Evolutionary conservation across 2,797 vertebrate species (phyloP), one percentile per base, ranked within the genome.

Genomic region (Enteromius thamalakanensis): DNA sequence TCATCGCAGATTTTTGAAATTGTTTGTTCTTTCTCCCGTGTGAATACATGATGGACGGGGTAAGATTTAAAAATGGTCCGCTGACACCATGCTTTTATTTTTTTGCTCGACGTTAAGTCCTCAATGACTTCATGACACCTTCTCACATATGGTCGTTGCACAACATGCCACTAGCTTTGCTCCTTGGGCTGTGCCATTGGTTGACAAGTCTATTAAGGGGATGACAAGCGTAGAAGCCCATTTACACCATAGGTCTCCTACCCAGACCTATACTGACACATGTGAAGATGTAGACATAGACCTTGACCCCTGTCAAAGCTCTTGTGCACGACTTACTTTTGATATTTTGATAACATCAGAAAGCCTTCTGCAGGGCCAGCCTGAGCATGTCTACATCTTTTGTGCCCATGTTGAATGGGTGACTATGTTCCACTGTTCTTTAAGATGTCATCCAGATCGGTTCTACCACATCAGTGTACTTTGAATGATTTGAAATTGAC

Each of bases 161-260:
- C 82, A 81, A 87, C 82, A 80, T 86, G 86, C 65, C 86, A 88
- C 84, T 64, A 89, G 82, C 79, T 81, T 85, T 79, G 78, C 83
- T 89, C 86, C 84, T 88, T 64, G 84, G 86, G 84, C 78, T 81
- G 75, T 78, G 88, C 80, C 82, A 85, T 77, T 79, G 85, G 53
- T 83, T 87, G 88, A 89, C 86, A 86, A 86, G 83, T 90, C 87
- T 89, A 89, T 90, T 90, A 90, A 84, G 86, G 79, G 75, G 82
- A 87, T 87, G 84, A 90, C 88, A 89, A 76, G 86, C 84, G 76
- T 79, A 82, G 84, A 87, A 86, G 86, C 84, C 87, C 83, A 86
- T 87, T 88, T 86, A 88, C 86, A 86, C 84, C 84, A 58, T 62
- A 68, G 79, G 86, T 85, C 86, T 87, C 55, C 83, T 83, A 85